Evolutionary conservation across 1,140 invertebrate genomes (phyloP), one percentile per base, ranked within the genome.

Genomic region (Amyelois transitella): DNA sequence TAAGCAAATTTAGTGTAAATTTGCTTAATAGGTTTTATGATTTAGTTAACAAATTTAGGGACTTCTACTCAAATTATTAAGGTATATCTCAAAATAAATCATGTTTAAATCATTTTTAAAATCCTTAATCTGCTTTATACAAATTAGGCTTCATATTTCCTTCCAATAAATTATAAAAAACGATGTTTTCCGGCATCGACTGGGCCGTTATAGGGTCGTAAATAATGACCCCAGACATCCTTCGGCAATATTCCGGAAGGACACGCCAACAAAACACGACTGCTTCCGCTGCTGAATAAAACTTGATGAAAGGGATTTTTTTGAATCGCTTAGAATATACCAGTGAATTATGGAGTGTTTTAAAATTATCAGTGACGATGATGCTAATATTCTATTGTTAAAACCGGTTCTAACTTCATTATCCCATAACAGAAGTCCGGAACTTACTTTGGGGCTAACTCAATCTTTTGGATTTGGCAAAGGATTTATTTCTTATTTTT

Each of bases 61-160:
- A n/a, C n/a, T n/a, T n/a, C n/a, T n/a, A n/a, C n/a, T n/a, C n/a
- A n/a, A n/a, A n/a, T n/a, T n/a, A n/a, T n/a, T n/a, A n/a, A n/a
- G n/a, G n/a, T n/a, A n/a, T n/a, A n/a, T n/a, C n/a, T n/a, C n/a
- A n/a, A n/a, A n/a, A n/a, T n/a, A n/a, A n/a, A n/a, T n/a, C n/a
- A n/a, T n/a, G n/a, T n/a, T n/a, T n/a, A n/a, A n/a, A n/a, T n/a
- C 22, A 24, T 24, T 8, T 24, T 24, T 24, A 57, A 63, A 61
- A 54, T 67, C 53, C 58, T 52, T 64, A 79, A 75, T 78, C 77
- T 79, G 73, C 65, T 69, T 53, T 60, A 59, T 71, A 76, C 61
- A 72, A 82, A 81, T 86, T 82, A 80, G 69, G 66, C 66, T 68
- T 60, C 64, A 79, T 81, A 84, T 81, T 83, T 81, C 72, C 74